Percentiles rank a stretch among this genome's conserved stretches.
Evolutionary conservation across 2,797 vertebrate genomes (phyloP).

Genomic region (Hypotaenidia philippensis): DNA sequence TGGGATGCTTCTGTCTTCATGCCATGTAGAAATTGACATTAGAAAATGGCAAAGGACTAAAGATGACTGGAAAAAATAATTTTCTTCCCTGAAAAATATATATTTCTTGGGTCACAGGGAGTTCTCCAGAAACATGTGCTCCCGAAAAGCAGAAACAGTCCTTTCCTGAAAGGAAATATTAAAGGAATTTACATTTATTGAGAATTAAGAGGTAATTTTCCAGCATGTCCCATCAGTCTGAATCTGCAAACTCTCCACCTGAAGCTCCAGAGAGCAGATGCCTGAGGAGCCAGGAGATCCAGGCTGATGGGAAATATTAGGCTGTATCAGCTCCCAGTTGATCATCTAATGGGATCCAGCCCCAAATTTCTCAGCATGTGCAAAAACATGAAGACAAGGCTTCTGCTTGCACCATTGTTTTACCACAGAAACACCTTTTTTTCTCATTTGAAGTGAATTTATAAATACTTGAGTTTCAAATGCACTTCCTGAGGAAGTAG

Average conservation of each 20-base stretch:
- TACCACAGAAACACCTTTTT: background rate
- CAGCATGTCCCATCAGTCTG: background rate
- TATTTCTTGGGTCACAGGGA: background rate
- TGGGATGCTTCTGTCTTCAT: background rate
- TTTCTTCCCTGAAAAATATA: background rate
- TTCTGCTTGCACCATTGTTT: background rate
- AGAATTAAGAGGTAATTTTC: background rate
- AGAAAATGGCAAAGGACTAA: background rate
- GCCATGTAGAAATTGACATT: background rate
- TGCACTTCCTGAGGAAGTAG: slow-evolving; percentile 9
- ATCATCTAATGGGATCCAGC: slow-evolving; percentile 2
- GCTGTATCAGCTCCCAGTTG: background rate
- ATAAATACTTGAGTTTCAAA: background rate
- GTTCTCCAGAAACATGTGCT: background rate
- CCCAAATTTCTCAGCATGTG: background rate
- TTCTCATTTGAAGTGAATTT: background rate
- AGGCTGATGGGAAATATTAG: background rate
- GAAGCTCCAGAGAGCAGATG: background rate
- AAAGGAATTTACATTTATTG: background rate
- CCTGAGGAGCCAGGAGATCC: background rate
- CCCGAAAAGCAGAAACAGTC: background rate
- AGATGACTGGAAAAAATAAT: background rate
- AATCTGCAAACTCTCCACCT: background rate
- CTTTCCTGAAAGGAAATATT: background rate
- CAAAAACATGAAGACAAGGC: background rate